Evolutionary conservation across 2,797 vertebrate species (phyloP).

Genomic region (Sebastes flavidus): DNA sequence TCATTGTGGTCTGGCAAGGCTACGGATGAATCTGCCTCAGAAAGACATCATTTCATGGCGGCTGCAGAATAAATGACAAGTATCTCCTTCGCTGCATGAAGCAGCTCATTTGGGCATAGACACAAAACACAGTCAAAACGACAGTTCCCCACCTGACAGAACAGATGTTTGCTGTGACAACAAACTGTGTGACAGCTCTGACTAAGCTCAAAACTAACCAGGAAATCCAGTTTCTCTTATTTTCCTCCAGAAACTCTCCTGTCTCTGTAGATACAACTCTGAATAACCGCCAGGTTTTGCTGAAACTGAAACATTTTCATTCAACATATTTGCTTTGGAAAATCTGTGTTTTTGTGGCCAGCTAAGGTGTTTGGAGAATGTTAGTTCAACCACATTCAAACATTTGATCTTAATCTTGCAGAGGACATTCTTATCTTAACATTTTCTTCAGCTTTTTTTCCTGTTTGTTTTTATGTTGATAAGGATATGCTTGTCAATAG

Average conservation of each 20-base stretch:
- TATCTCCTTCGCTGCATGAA: not conserved
- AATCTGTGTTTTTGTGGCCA: not conserved
- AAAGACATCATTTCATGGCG: not conserved
- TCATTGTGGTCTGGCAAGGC: not conserved
- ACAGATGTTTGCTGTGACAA: constrained; percentile 26
- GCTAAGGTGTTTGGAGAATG: not conserved
- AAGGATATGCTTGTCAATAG: not conserved
- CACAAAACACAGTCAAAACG: not conserved
- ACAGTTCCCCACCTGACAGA: not conserved
- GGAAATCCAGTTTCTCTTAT: constrained; percentile 20
- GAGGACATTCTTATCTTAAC: not conserved
- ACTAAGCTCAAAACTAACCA: constrained; percentile 28
- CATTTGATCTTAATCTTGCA: not conserved
- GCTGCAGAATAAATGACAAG: not conserved
- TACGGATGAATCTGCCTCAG: not conserved
- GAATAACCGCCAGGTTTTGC: not conserved
- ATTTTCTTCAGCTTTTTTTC: not conserved
- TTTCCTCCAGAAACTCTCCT: not conserved
- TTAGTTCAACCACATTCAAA: not conserved
- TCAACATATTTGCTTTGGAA: not conserved
- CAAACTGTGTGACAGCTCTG: not conserved
- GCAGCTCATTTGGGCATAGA: not conserved
- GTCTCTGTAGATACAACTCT: not conserved
- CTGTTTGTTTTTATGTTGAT: not conserved
- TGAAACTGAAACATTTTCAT: not conserved